phyloP scores from a whole-genome alignment of 2,797 vertebrate genomes.

The Malurus splendens region DNA sequence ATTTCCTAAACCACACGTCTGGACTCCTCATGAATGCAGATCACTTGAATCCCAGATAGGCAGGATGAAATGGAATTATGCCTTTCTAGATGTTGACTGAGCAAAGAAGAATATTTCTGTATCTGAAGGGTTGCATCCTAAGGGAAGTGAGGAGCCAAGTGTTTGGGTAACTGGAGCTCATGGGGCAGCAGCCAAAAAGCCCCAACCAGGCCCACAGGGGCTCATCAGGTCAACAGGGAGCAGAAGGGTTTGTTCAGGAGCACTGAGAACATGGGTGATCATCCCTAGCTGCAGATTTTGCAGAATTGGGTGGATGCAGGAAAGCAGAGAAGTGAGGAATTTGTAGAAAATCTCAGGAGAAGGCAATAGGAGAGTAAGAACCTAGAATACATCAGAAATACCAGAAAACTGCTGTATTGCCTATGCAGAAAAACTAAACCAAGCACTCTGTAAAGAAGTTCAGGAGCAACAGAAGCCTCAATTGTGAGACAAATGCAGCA shows the following conservation, averaged over 20 bases:
- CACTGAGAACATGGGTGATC: accelerated
- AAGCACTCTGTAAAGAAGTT: not conserved
- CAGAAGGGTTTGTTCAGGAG: not conserved
- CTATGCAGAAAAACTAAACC: not conserved
- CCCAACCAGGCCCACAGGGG: not conserved
- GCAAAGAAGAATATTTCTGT: not conserved
- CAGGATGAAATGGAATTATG: not conserved
- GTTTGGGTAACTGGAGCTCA: not conserved
- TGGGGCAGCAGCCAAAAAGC: accelerated
- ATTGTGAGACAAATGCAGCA: not conserved
- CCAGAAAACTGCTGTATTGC: not conserved
- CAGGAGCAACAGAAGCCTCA: not conserved
- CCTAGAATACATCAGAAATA: not conserved
- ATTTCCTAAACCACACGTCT: not conserved
- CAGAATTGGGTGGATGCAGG: not conserved
- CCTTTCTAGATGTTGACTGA: not conserved
- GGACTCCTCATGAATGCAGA: not conserved
- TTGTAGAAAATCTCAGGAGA: not conserved
- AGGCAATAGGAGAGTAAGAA: not conserved
- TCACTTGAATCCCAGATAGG: not conserved
- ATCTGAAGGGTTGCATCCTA: not conserved
- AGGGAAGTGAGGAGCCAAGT: not conserved
- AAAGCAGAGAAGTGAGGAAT: not conserved
- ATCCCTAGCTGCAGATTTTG: not conserved
- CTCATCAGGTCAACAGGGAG: not conserved